Evolutionary conservation across 2,888 invertebrate species (phyloP).

Genomic region (Mesorhabditis belari): DNA sequence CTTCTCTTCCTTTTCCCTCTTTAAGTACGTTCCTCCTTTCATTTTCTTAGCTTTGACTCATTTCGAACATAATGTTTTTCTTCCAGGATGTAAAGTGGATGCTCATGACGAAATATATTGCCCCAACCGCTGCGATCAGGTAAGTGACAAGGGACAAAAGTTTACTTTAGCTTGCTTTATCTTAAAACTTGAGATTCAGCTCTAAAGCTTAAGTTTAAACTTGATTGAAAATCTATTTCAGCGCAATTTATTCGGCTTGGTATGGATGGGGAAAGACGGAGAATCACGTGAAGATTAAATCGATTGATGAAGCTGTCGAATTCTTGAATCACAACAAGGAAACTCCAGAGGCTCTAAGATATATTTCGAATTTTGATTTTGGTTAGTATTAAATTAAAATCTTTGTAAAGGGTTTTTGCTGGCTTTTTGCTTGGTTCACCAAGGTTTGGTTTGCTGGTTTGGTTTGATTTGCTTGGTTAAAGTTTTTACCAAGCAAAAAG

Average conservation of each 20-base stretch:
- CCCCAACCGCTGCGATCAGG: neutral
- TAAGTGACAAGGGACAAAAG: too few species aligned
- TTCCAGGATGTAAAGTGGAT: too few species aligned
- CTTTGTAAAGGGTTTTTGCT: neutral
- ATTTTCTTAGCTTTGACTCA: too few species aligned
- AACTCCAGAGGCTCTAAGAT: constrained; percentile 22
- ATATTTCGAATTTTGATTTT: constrained; percentile 13
- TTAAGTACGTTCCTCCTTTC: too few species aligned
- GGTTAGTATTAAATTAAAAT: constrained; percentile 8
- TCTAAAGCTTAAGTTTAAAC: too few species aligned
- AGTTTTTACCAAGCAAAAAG: too few species aligned
- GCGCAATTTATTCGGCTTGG: constrained; percentile 25
- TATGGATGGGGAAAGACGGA: constrained; percentile 10
- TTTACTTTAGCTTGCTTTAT: too few species aligned
- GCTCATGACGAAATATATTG: neutral
- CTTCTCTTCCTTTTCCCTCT: too few species aligned
- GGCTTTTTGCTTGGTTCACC: neutral
- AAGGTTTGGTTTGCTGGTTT: too few species aligned
- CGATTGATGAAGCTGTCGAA: constrained; percentile 27
- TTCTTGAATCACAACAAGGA: constrained; percentile 23
- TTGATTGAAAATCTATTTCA: neutral
- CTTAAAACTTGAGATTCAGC: too few species aligned
- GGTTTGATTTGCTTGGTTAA: too few species aligned
- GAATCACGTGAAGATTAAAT: constrained; percentile 16
- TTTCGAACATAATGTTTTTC: too few species aligned